Conservation (phyloP, 2,797 vertebrate genomes). For the Trachops cirrhosus region DNA sequence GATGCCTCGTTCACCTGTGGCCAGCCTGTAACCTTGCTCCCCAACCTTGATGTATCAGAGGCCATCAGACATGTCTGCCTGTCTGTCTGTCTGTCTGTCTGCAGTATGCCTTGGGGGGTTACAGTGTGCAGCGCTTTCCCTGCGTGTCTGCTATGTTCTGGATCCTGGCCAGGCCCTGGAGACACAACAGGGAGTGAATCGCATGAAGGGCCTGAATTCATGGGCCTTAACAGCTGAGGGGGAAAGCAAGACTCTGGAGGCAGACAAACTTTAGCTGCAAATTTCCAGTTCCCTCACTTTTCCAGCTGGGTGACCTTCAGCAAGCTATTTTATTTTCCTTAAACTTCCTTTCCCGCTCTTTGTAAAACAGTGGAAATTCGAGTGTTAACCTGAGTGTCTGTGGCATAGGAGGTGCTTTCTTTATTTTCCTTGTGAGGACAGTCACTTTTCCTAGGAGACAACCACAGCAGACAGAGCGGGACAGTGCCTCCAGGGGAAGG, state of each 20-base stretch:
- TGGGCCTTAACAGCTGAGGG: not conserved
- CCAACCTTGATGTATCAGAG: not conserved
- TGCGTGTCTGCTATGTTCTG: not conserved
- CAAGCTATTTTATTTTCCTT: not conserved
- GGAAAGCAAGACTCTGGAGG: not conserved
- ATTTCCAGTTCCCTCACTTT: not conserved
- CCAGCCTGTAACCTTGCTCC: not conserved
- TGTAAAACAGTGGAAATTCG: not conserved
- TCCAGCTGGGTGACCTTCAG: not conserved
- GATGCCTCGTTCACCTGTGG: not conserved
- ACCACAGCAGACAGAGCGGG: too few relatives aligned
- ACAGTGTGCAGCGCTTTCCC: not conserved
- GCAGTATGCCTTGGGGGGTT: too few relatives aligned
- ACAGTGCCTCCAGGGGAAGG: not conserved
- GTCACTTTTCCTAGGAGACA: not conserved
- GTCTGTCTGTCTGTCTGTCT: not conserved
- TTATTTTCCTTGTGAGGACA: not conserved
- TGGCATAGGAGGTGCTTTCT: not conserved
- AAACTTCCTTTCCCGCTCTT: not conserved
- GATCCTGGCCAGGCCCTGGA: not conserved
- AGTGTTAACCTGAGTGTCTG: not conserved
- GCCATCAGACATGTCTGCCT: fast-evolving
- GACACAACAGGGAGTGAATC: not conserved
- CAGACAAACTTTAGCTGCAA: not conserved
- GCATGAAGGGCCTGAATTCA: fast-evolving